phyloP scores from a whole-genome alignment of 64 coral and sea anemone species.

The Actinia equina region DNA sequence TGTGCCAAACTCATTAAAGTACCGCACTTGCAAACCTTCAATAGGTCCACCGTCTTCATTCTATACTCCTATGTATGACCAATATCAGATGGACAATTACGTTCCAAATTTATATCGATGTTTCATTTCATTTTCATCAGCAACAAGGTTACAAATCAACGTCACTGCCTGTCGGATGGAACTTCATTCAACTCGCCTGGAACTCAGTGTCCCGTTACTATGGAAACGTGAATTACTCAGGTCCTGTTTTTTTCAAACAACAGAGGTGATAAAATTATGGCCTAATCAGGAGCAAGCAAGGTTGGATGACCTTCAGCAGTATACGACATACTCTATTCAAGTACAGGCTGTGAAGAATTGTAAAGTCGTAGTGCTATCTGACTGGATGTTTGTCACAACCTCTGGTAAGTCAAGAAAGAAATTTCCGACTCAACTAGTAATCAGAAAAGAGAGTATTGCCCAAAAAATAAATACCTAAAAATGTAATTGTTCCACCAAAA shows the following conservation, averaged over 20 bases:
- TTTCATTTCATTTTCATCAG: not conserved
- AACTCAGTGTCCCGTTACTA: not conserved
- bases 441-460: too few species aligned
- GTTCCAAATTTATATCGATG: too few species aligned
- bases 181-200: conserved; percentile 5
- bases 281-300: not conserved
- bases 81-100: not conserved
- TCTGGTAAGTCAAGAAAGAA: not conserved
- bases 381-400: not conserved
- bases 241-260: not conserved
- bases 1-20: too few species aligned
- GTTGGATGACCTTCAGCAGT: not conserved
- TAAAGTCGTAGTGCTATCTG: not conserved
- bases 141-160: not conserved
- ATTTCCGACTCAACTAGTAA: too few species aligned
- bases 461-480: too few species aligned
- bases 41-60: too few species aligned
- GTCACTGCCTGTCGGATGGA: not conserved
- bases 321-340: not conserved
- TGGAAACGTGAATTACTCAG: not conserved
- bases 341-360: not conserved
- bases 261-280: not conserved
- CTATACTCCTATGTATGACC: too few species aligned
- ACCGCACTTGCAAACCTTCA: too few species aligned
- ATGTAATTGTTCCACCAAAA: too few species aligned